phyloP scores from a whole-genome alignment of 2,113 vertebrate genomes.

The Stigmatopora argus region DNA sequence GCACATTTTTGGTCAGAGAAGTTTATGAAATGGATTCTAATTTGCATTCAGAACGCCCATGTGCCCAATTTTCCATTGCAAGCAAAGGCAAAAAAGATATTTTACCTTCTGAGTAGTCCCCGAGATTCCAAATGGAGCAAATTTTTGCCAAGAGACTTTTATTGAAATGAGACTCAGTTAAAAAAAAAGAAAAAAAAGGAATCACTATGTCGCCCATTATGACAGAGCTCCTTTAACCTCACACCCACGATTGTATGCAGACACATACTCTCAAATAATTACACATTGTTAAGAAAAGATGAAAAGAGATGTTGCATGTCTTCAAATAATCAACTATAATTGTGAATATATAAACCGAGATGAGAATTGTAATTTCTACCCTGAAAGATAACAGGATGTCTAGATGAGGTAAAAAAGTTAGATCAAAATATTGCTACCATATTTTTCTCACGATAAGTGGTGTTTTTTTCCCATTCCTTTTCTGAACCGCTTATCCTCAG shows the following conservation, averaged over 20 bases:
- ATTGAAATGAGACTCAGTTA: slow-evolving; percentile 9
- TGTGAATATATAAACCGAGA: neutral
- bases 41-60: slow-evolving; percentile 48
- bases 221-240: slow-evolving; percentile 43
- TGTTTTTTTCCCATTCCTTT: too few species aligned
- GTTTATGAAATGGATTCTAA: slow-evolving; percentile 29
- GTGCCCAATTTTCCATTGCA: slow-evolving; percentile 19
- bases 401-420: neutral
- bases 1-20: slow-evolving; percentile 23
- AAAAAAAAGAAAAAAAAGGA: slow-evolving; percentile 1
- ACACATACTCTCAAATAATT: slow-evolving; percentile 43
- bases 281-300: slow-evolving; percentile 40
- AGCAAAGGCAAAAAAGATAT: slow-evolving; percentile 26
- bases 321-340: slow-evolving; percentile 15
- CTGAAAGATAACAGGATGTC: neutral
- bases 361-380: neutral
- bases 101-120: slow-evolving; percentile 40
- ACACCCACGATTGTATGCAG: slow-evolving; percentile 3
- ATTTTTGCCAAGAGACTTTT: slow-evolving; percentile 24
- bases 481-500: too few species aligned
- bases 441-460: too few species aligned
- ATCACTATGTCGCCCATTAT: slow-evolving; percentile 33
- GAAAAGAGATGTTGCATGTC: slow-evolving; percentile 29
- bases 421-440: neutral
- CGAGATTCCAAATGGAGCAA: slow-evolving; percentile 8